These are phyloP conservation scores for Campylorhamphus procurvoides DNA, from an alignment of 2,113 vertebrate species.

Conservation along the genomic window DNA sequence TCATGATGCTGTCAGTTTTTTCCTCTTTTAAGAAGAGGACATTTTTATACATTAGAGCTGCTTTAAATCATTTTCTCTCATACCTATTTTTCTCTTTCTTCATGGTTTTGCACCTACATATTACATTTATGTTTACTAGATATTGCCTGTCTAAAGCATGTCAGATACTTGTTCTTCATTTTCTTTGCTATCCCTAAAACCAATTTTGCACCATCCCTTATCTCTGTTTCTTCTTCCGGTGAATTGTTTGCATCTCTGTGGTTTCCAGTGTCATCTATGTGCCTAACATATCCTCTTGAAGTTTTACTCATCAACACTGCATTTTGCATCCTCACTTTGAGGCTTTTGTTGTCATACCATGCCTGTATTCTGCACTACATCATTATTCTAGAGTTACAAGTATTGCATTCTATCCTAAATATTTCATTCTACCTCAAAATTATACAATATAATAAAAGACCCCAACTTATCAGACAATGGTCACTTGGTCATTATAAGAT, in stretches of 20 bases:
- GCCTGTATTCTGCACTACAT: not conserved
- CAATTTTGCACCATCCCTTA: accelerated
- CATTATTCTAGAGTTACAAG: not conserved
- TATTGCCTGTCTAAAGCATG: not conserved
- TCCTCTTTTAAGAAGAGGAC: not conserved
- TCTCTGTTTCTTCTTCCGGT: not conserved
- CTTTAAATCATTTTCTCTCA: not conserved
- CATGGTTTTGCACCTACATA: not conserved
- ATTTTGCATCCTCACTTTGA: not conserved
- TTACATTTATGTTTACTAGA: not conserved
- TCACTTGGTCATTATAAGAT: not conserved
- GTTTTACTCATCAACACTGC: not conserved
- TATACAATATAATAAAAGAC: not conserved
- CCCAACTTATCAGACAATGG: not conserved
- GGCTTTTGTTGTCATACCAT: not conserved
- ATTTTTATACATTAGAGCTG: not conserved
- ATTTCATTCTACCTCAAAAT: not conserved
- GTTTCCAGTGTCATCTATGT: not conserved
- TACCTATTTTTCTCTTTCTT: not conserved
- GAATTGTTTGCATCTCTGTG: not conserved
- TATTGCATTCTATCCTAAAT: not conserved
- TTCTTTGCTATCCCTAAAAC: not conserved
- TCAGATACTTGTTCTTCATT: not conserved
- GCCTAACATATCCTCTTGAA: not conserved
- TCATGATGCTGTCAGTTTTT: not conserved